Percentiles rank a stretch among this genome's conserved stretches.
phyloP scores from a whole-genome alignment of 2,797 vertebrate species.

The Allobates femoralis region DNA sequence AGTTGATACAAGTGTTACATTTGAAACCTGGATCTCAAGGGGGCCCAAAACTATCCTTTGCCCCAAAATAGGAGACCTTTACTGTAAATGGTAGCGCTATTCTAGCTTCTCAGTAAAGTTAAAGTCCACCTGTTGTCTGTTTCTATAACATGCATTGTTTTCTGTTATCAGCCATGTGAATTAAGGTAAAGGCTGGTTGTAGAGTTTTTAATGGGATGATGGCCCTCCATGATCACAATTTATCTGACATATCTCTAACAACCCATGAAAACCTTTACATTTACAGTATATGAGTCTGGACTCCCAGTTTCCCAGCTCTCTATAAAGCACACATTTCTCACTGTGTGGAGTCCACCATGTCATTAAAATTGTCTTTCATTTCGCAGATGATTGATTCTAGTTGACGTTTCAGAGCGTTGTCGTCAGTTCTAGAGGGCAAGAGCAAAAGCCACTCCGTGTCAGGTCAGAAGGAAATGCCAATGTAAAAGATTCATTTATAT shows the following conservation, averaged over 20 bases:
- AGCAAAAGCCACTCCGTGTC: background rate
- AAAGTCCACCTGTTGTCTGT: background rate
- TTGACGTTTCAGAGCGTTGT: background rate
- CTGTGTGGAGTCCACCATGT: background rate
- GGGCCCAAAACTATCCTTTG: too few relatives aligned
- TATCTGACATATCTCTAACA: background rate
- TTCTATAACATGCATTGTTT: background rate
- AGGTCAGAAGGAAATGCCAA: background rate
- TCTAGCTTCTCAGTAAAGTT: background rate
- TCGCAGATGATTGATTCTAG: slow-evolving; percentile 15
- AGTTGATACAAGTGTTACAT: too few relatives aligned
- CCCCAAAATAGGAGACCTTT: too few relatives aligned
- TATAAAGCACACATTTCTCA: background rate
- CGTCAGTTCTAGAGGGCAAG: background rate
- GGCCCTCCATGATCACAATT: background rate
- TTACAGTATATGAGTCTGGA: background rate
- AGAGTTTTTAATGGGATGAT: background rate
- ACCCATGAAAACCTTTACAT: background rate
- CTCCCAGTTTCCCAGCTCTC: background rate
- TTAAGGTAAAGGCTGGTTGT: background rate
- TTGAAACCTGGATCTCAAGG: too few relatives aligned
- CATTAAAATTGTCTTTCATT: slow-evolving; percentile 2
- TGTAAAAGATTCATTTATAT: slow-evolving; percentile 2
- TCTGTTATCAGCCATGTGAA: background rate
- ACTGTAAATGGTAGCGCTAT: too few relatives aligned